Evolutionary conservation across 2,797 vertebrate genomes (phyloP), one percentile per base, ranked within the genome.

Genomic region (Harpagifer antarcticus): DNA sequence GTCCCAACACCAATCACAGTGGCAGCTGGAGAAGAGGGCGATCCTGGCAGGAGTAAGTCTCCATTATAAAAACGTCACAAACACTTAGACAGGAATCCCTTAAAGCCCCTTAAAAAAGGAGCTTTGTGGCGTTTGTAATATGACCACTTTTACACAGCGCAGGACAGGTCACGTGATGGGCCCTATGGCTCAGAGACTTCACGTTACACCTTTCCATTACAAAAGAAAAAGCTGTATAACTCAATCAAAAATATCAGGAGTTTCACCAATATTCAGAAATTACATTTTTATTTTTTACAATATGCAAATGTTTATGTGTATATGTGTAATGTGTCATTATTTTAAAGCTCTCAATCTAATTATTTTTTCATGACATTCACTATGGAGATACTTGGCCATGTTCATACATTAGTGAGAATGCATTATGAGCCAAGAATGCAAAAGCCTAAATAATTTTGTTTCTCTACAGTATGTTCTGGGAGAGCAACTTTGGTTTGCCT

Each of bases 11-110:
- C 82, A 40, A 71, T 79, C 45, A 55, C 62, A 13, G 23, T 45
- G 1, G 53, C 75, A 14, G 78, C 48, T 8, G 80, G 82, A 14
- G 88, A 83, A 0, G 78, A 77, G 55, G 85, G 78, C 0, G 59
- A 85, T 61, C 63, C 62, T 15, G 43, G 83, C 81, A 91, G 84
- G 77, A 89, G 93, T 93, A 85, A 90, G 91, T 84, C 43, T 60
- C 42, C 78, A 33, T 49, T 69, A 67, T 68, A 17, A 61, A 70
- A 16, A 76, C 11, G 16, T 71, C 73, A 63, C 58, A 48, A 43
- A 62, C 10, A 65, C 55, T 69, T 44, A 19, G 15, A 11, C 48
- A 52, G 5, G n/a, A 52, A 54, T 57, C 27, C 50, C 50, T 2
- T 16, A 33, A 62, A 40, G 11, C 54, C 60, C 14, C 10, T 12